Conservation (phyloP, 2,797 vertebrate species). For the Ibycter americanus region DNA sequence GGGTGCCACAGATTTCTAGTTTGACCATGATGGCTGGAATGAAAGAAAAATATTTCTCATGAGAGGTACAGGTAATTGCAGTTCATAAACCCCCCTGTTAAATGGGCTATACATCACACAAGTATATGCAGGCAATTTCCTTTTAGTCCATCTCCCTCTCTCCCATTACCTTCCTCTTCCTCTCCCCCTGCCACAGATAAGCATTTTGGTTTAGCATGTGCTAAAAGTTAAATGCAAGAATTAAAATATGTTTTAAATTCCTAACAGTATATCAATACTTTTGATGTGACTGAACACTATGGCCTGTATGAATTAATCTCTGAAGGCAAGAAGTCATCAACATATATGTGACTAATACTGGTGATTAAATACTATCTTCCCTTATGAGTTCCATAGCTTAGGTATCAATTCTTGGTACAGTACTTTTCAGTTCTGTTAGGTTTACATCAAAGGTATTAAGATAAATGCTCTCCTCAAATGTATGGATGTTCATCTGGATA, state of each 20-base stretch:
- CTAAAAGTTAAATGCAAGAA: not conserved
- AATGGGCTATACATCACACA: not conserved
- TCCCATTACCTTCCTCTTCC: not conserved
- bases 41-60: not conserved
- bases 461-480: not conserved
- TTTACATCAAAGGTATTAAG: not conserved
- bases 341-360: not conserved
- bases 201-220: not conserved
- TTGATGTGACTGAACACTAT: not conserved
- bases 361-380: not conserved
- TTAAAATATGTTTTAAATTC: not conserved
- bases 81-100: constrained; percentile 6
- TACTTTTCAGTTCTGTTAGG: not conserved
- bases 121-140: constrained; percentile 1
- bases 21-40: not conserved
- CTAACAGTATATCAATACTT: not conserved
- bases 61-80: constrained; percentile 5
- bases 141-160: not conserved
- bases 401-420: not conserved
- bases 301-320: not conserved
- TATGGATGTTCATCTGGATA: not conserved
- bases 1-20: too few species aligned
- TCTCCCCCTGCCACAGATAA: not conserved
- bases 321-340: not conserved
- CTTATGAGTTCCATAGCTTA: not conserved